Evolutionary conservation across 2,797 vertebrate species (phyloP), one percentile per base, ranked within the genome.

Genomic region (Onychomys leucogaster): DNA sequence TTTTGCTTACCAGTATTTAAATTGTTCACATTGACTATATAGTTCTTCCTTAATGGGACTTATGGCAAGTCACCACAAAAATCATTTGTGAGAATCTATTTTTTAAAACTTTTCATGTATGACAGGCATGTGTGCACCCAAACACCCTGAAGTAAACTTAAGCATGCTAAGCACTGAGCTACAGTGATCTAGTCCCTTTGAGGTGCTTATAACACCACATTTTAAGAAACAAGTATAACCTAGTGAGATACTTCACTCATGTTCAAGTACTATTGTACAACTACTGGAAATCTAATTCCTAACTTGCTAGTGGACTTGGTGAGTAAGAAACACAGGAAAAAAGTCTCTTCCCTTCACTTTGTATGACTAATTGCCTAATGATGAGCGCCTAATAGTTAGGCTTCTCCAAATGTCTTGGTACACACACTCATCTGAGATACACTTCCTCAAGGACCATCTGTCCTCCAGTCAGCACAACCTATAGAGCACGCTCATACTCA

Each of bases 41-140:
- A 77, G 69, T 69, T 93, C 37, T 96, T 87, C 34, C 77, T 77
- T 90, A 52, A 95, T 69, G 13, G 21, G 21, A 81, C 41, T 84
- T 34, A 86, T 11, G 61, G 6, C 41, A 91, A 55, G 23, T 65
- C 10, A 57, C 55, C 41, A 69, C 19, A 71, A 83, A 46, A 77
- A 77, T 49, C 12, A 83, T 25, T 59, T 93, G 37, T 46, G 65
- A 49, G 25, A 76, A 25, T 71, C 52, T 17, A 32, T 63, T 67
- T 82, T 41, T 78, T 37, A 25, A 57, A 78, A n/a, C 32, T n/a
- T 59, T 37, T 25, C 16, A 32, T 63, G 59, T 29, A 59, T 65
- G 25, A 29, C 27, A 63, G 10, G 8, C 23, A 43, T 7, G 14
- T 46, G 16, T 32, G 27, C 37, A 34, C 82, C 61, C 29, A 46